A percentile compares a stretch with the other conserved stretches of the same genome.
phyloP scores from a whole-genome alignment of 2,888 invertebrate genomes.

The Ephialtes manifestator region DNA sequence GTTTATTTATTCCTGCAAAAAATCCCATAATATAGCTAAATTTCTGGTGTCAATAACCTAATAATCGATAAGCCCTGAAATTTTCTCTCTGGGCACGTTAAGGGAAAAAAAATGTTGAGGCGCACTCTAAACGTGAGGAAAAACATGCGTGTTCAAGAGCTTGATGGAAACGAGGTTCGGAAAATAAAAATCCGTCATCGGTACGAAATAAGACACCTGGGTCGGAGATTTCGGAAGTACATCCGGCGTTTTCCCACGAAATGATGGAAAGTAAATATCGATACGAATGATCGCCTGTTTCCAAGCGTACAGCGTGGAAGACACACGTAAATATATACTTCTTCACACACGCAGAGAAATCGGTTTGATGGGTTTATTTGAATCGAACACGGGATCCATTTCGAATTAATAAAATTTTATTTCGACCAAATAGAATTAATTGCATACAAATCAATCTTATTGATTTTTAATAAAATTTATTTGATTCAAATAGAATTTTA shows the following conservation, averaged over 20 bases:
- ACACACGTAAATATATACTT: constrained; percentile 46
- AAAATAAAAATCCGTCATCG: constrained; percentile 79
- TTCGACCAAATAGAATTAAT: too few species aligned
- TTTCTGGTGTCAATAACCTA: not conserved
- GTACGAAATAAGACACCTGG: constrained; percentile 66
- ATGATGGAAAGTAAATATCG: constrained; percentile 82
- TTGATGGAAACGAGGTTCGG: constrained; percentile 72
- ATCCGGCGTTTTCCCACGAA: constrained; percentile 79
- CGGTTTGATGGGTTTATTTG: too few species aligned
- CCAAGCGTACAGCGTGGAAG: not conserved
- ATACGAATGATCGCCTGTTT: constrained; percentile 72
- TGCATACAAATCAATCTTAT: too few species aligned
- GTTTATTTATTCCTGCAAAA: not conserved
- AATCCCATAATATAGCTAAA: not conserved
- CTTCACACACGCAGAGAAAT: constrained; percentile 51
- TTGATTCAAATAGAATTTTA: too few species aligned
- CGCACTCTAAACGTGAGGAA: not conserved
- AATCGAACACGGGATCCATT: too few species aligned
- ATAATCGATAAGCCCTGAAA: not conserved
- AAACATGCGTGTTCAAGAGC: constrained; percentile 26
- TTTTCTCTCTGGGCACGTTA: not conserved
- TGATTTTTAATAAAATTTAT: too few species aligned
- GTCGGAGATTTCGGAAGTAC: constrained; percentile 70
- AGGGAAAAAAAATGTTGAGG: not conserved
- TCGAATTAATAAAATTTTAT: too few species aligned